phyloP scores from a whole-genome alignment of 2,888 invertebrate species.

The Drosophila stalkeri region DNA sequence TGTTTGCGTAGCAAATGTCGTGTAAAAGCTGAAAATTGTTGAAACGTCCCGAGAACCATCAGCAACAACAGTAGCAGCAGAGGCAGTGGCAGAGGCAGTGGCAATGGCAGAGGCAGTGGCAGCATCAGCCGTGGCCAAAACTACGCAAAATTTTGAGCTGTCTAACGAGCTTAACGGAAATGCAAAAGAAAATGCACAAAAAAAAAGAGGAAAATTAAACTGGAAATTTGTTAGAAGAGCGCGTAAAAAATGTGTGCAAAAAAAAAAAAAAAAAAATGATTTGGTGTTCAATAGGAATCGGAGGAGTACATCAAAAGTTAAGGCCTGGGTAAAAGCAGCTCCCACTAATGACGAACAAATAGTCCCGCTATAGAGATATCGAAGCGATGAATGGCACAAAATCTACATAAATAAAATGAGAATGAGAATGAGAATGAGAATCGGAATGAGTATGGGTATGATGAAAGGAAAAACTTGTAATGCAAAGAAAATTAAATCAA shows the following conservation, averaged over 20 bases:
- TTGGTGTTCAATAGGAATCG: conserved; percentile 51
- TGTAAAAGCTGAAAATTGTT: conserved; percentile 59
- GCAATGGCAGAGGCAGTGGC: not conserved
- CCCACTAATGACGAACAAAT: conserved; percentile 66
- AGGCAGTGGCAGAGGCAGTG: not conserved
- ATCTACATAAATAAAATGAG: conserved; percentile 36
- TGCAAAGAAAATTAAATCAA: not conserved
- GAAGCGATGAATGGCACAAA: conserved; percentile 31
- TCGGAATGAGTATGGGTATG: conserved; percentile 8
- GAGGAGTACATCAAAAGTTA: conserved; percentile 9
- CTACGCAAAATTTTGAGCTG: conserved; percentile 51
- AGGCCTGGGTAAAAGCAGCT: not conserved
- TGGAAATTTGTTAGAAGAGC: conserved; percentile 10
- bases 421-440: no score
- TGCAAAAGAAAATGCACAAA: conserved; percentile 45
- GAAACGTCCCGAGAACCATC: conserved; percentile 28
- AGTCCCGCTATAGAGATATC: conserved; percentile 58
- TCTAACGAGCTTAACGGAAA: conserved; percentile 72
- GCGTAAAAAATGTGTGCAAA: conserved; percentile 41
- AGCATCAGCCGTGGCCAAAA: conserved; percentile 36
- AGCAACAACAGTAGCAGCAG: conserved; percentile 5
- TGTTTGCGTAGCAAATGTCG: conserved; percentile 68
- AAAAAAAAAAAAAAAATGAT: conserved; percentile 47
- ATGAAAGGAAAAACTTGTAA: not conserved
- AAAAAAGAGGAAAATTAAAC: conserved; percentile 4